Base-by-base conservation (phyloP, 2,888 invertebrate genomes). In the Aporophyla lueneburgensis region DNA sequence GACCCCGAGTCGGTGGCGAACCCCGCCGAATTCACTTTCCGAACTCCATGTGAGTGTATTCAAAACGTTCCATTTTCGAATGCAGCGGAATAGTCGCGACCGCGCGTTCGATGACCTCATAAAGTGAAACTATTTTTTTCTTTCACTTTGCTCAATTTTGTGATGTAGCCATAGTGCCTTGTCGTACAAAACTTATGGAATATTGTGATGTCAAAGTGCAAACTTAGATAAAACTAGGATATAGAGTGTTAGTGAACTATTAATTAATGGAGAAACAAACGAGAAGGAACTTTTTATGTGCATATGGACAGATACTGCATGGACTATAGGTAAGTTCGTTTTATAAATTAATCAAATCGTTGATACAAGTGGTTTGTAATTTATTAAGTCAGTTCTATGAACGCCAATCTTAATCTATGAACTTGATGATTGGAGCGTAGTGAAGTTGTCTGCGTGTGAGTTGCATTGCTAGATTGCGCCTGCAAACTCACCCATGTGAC, bases 391-490 rank as follows among this genome's bases (percentile, higher is more conserved):
- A 84, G 88, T 92, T 91, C 91, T 91, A 91, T 90, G 92, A 91
- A 93, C 91, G 95, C 94, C 95, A 95, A 94, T 96, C 95, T 92
- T 95, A 95, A 95, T 96, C 96, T 96, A 95, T 96, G 96, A 96
- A 96, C 96, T 96, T 96, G 96, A 95, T 96, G 96, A 95, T 95
- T 95, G 94, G 89, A 93, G 85, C 89, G 88, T 73, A 72, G 88
- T 90, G 96, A 96, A 95, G 94, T 93, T 92, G 79, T 91, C 86
- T 43, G 86, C 93, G 87, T 87, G 89, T 91, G 87, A 87, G 89
- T 86, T 94, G 95, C 96, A 96, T 94, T 95, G 94, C 94, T 92
- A 93, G 92, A 88, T 90, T 92, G 94, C 91, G 93, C 87, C 87
- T 93, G 91, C 94, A 95, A 93, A 89, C 89, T 86, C 91, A 89